Percentiles rank a stretch among this genome's conserved stretches.
Evolutionary conservation across 2,888 invertebrate species (phyloP).

Genomic region (Hoplodrina blanda): DNA sequence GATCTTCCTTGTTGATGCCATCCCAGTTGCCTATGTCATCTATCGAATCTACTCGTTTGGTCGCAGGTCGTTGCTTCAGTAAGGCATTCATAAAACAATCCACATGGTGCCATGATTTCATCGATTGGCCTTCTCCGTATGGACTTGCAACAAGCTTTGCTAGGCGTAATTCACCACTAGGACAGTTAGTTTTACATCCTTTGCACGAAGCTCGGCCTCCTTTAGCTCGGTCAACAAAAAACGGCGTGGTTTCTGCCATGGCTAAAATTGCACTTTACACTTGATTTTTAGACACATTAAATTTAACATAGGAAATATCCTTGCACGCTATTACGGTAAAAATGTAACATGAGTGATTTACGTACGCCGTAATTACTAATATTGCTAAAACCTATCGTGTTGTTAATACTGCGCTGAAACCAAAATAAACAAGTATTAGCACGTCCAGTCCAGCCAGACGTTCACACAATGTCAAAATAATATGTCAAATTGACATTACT

Average conservation of each 20-base stretch:
- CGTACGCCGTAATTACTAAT: constrained; percentile 12
- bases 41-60: constrained; percentile 94
- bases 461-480: background rate
- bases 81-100: constrained; percentile 95
- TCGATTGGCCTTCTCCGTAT: constrained; percentile 93
- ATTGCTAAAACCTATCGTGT: background rate
- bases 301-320: background rate
- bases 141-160: constrained; percentile 95
- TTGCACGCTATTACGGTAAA: background rate
- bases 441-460: too few relatives aligned
- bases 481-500: constrained; percentile 21
- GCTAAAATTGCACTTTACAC: constrained; percentile 23
- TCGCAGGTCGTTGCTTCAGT: constrained; percentile 94
- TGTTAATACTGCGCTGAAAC: background rate
- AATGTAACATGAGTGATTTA: constrained; percentile 1
- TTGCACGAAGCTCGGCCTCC: constrained; percentile 95
- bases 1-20: constrained; percentile 92
- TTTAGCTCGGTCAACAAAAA: constrained; percentile 95
- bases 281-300: constrained; percentile 16
- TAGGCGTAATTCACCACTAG: constrained; percentile 93
- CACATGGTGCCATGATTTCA: constrained; percentile 96
- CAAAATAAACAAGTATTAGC: constrained; percentile 22
- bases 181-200: constrained; percentile 95
- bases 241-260: constrained; percentile 81
- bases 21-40: constrained; percentile 95